Percentiles rank a stretch among this genome's conserved stretches.
phyloP scores from a whole-genome alignment of 2,797 vertebrate genomes.

The Sylvia borin region DNA sequence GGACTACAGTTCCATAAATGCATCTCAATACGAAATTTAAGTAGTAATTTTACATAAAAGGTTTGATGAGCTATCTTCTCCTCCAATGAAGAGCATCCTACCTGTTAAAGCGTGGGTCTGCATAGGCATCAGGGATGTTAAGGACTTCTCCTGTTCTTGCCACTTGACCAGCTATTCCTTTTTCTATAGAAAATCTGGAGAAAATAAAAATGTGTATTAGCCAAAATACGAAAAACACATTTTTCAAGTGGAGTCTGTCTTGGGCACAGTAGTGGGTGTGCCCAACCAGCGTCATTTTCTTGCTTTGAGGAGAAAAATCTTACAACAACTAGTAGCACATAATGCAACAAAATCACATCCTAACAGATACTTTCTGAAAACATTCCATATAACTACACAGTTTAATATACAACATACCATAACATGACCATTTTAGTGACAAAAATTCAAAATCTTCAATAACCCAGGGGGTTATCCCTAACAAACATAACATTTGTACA shows the following conservation, averaged over 20 bases:
- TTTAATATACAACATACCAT: background rate
- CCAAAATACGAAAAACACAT: background rate
- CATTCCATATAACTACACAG: background rate
- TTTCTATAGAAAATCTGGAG: slow-evolving; percentile 97
- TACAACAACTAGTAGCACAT: background rate
- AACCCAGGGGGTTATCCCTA: background rate
- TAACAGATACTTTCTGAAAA: background rate
- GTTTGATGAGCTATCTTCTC: background rate
- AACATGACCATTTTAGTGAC: background rate
- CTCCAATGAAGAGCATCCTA: slow-evolving; percentile 33
- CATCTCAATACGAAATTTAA: background rate
- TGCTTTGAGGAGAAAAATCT: slow-evolving; percentile 41
- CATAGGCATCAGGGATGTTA: slow-evolving; percentile 99
- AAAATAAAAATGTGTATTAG: background rate
- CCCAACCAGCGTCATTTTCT: background rate
- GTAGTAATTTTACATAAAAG: background rate
- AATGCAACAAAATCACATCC: background rate
- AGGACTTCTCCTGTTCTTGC: slow-evolving; percentile 96
- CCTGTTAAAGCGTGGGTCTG: slow-evolving; percentile 99
- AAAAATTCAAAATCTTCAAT: background rate
- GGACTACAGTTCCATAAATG: background rate
- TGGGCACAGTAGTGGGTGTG: background rate
- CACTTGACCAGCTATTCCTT: slow-evolving; percentile 98
- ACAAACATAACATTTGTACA: background rate
- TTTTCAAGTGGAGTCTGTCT: background rate